Base-by-base conservation (phyloP, 2,113 vertebrate species). In the Anguilla rostrata region DNA sequence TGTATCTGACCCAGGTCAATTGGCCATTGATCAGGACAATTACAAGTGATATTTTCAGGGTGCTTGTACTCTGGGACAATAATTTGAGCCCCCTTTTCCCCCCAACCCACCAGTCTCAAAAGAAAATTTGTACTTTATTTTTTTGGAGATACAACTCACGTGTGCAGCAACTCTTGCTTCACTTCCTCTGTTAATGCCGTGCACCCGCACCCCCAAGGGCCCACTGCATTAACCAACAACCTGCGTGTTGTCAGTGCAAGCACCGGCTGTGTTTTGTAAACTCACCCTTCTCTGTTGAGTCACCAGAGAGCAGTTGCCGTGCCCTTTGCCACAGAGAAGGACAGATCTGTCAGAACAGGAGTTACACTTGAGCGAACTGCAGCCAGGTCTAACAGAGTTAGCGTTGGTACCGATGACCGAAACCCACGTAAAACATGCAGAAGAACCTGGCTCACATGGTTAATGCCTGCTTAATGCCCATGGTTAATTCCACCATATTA, bases 251-350 rank as follows among this genome's bases (percentile, higher is more conserved):
- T 75, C 2, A 75, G 71, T 34, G n/a, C 71, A 75, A 29, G 11
- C 71, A 75, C n/a, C n/a, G 34, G 26, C 71, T 75, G 71, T 75
- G 71, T 75, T 75, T 75, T 75, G 71, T 75, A 75, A n/a, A 75
- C 71, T 75, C n/a, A 34, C 0, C 71, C 5, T 29, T 29, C n/a
- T 22, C 6, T 71, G 26, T 71, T 71, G 26, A 20, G 11, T 34
- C 71, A 75, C n/a, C 71, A 75, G 22, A 26, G 20, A 22, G 22
- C 22, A 8, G 60, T 66, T 20, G 3, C 60, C 20, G 5, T 66
- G 22, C 60, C 18, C 3, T 3, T 2, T 8, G 20, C 26, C 12
- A 14, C 49, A 14, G 49, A 53, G 12, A 66, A 66, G 60, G 20
- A 26, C 22, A 66, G 60, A 66, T 66, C 26, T 5, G 60, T 60